Base-by-base conservation (phyloP, 2,113 vertebrate genomes). In the Ceyx melanurus region DNA sequence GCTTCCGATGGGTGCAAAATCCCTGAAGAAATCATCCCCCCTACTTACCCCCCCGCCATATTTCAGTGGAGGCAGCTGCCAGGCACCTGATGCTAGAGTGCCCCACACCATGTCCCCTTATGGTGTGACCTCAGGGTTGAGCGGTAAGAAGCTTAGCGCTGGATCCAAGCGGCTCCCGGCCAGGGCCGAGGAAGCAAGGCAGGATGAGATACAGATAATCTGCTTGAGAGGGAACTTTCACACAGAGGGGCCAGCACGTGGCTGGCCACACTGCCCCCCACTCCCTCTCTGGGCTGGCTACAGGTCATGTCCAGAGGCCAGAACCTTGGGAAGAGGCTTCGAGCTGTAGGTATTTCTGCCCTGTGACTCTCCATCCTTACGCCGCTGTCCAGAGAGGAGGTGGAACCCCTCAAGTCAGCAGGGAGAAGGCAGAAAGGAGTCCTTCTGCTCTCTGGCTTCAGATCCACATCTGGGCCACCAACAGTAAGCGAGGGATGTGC, bases 111-210 rank as follows among this genome's bases (percentile, higher is more conserved):
- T 0, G 31, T 86, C 74, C 57, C 53, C 86, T 70, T 67, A 22
- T 1, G 23, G 54, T 61, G 88, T 88, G 88, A 95, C 93, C 89
- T 93, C n/a, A 0, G 40, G 46, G 78, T 87, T 42, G 25, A n/a
- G 77, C 7, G 2, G 43, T 96, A 97, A 97, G 95, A 93, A 53
- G 94, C 92, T 96, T 96, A 96, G 42, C 3, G 1, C 71, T 75
- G 91, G 85, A 94, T 94, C 89, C 16, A 4, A 64, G 26, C 42
- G 29, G 81, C 86, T 94, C 78, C 57, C 12, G 5, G 70, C 86
- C 43, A 43, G 46, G 87, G 66, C 68, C 4, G 3, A 56, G 40
- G 70, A 3, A 8, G 88, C n/a, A 20, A 74, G 60, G 70, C 83
- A 93, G 82, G 92, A 94, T 0, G 3, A 89, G n/a, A 82, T 87